phyloP scores from a whole-genome alignment of 2,797 vertebrate genomes.

The Argya squamiceps region DNA sequence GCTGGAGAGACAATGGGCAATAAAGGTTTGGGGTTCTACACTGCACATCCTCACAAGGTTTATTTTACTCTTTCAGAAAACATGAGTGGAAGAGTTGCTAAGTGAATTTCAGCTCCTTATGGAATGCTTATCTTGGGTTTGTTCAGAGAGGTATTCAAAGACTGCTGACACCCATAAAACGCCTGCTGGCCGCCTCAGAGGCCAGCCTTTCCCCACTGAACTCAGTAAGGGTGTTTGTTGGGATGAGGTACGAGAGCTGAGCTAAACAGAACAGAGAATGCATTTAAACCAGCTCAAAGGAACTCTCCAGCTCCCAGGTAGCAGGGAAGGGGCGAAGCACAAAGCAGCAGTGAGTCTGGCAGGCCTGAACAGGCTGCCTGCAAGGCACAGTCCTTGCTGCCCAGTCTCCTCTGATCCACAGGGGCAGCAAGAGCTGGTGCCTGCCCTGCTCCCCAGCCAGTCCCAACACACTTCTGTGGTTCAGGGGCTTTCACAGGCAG shows the following conservation, averaged over 20 bases:
- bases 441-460: background rate
- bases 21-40: background rate
- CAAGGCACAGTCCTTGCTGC: background rate
- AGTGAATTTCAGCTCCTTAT: background rate
- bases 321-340: background rate
- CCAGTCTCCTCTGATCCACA: background rate
- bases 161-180: background rate
- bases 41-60: background rate
- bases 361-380: fast-evolving
- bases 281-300: background rate
- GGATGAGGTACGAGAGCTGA: background rate
- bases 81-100: fast-evolving
- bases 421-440: background rate
- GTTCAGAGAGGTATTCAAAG: background rate
- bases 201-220: background rate
- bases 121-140: background rate
- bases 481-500: background rate
- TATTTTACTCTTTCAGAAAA: background rate
- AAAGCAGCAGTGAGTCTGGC: fast-evolving
- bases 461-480: background rate
- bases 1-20: background rate
- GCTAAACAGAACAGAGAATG: background rate
- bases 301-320: background rate
- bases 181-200: background rate
- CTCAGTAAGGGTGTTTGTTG: background rate